Evolutionary conservation across 2,888 invertebrate species (phyloP), one percentile per base, ranked within the genome.

Genomic region (Caenorhabditis sp.): DNA sequence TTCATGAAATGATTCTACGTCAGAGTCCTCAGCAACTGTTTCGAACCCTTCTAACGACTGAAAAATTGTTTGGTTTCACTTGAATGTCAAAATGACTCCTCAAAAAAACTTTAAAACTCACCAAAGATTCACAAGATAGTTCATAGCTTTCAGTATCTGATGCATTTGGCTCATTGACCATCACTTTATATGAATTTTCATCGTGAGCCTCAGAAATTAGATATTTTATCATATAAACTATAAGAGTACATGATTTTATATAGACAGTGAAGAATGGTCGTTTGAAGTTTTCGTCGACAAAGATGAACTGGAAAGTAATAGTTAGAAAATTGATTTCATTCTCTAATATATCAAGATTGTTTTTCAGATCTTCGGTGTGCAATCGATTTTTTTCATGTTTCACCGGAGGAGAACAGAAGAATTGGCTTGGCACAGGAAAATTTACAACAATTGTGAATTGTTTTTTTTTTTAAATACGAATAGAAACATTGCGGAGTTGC

Each of bases 191-290:
- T 1, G 73, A 43, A 49, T 59, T 60, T 49, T 53, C 59, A 14
- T 69, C 64, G 12, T 65, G 38, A 54, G 71, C 66, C 25, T 69
- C 70, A n/a, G 57, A 69, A 3, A 69, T 25, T 0, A 76, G 26
- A 60, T 79, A 92, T 54, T 95, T 93, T 84, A 95, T 89, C 81
- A 97, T 91, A 89, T 97, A 97, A 77, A 97, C 90, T 70, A 94
- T 92, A 86, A 97, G 94, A 92, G 97, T 92, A 49, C 94, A 95
- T 68, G 95, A 95, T 89, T 96, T 95, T 73, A 95, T 91, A 89
- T 97, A 97, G 23, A 96, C 95, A 85, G 93, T 93, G 89, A 97
- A 94, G 90, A 96, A 97, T 60, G 97, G 97, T 88, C 96, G 94
- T 87, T 94, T 92, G 88, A 93, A 93, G 71, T 93, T 91, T 88